Evolutionary conservation across 2,113 vertebrate species (phyloP).

Genomic region (Phaethornis superciliosus): DNA sequence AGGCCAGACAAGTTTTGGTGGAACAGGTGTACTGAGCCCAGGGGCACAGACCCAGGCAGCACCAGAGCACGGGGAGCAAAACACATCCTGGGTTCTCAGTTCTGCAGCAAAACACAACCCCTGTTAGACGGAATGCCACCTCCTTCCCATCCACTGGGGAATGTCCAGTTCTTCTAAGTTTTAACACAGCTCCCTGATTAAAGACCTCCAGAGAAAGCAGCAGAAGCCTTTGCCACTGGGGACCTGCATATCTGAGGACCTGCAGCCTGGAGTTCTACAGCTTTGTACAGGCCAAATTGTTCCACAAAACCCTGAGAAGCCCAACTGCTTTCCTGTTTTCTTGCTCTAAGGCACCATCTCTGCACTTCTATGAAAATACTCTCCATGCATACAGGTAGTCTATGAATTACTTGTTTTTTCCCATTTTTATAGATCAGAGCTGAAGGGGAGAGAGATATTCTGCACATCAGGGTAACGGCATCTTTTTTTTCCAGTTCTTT

Average conservation of each 20-base stretch:
- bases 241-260: neutral
- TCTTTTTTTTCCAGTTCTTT: neutral
- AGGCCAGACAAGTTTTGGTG: too few relatives aligned
- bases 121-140: neutral
- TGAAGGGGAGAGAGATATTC: neutral
- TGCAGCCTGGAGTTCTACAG: neutral
- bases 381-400: neutral
- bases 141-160: neutral
- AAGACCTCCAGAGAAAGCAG: neutral
- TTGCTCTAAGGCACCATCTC: neutral
- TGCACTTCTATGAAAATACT: neutral
- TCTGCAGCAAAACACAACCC: neutral
- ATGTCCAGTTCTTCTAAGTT: neutral
- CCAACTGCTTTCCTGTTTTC: neutral
- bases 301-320: neutral
- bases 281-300: neutral
- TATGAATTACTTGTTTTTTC: neutral
- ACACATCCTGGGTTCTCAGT: neutral
- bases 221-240: neutral
- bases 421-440: neutral
- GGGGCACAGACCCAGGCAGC: too few relatives aligned
- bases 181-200: neutral
- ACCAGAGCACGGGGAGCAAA: too few relatives aligned
- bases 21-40: too few relatives aligned
- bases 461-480: too few relatives aligned